A percentile compares a stretch with the other conserved stretches of the same genome.
Evolutionary conservation across 1,140 invertebrate species (phyloP).

Genomic region (Drosophila biarmipes): DNA sequence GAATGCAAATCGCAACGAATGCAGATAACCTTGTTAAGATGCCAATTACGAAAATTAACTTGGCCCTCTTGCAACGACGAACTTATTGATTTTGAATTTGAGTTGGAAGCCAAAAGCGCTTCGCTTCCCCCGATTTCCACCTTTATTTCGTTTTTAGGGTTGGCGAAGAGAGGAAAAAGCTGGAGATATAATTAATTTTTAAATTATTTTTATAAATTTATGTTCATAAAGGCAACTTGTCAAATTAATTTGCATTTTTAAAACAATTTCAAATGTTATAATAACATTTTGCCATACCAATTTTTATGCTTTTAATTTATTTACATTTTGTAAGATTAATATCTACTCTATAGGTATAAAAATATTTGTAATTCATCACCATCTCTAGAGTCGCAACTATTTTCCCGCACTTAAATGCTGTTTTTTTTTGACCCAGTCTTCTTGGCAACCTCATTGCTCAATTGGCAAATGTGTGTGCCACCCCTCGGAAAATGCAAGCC

Average conservation of each 20-base stretch:
- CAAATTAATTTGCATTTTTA: too few relatives aligned
- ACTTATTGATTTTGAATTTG: slow-evolving; percentile 77
- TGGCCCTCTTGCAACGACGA: slow-evolving; percentile 53
- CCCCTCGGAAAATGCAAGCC: background rate
- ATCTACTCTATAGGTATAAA: background rate
- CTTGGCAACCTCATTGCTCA: slow-evolving; percentile 58
- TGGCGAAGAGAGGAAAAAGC: background rate
- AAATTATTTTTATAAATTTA: too few relatives aligned
- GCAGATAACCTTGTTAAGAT: slow-evolving; percentile 82
- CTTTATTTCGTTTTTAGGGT: background rate
- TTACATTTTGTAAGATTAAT: background rate
- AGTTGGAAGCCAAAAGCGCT: slow-evolving; percentile 56
- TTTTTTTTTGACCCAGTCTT: slow-evolving; percentile 26
- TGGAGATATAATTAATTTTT: background rate
- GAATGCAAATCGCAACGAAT: slow-evolving; percentile 68
- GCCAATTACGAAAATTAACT: slow-evolving; percentile 82
- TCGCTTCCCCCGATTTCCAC: background rate
- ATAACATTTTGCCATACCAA: too few relatives aligned
- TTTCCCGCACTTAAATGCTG: background rate
- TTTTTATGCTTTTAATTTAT: too few relatives aligned
- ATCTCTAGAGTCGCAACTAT: background rate
- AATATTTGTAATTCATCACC: background rate
- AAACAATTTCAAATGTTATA: too few relatives aligned
- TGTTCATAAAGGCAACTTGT: too few relatives aligned
- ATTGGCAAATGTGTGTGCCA: slow-evolving; percentile 61